Base-by-base conservation (phyloP, 1,140 invertebrate genomes). In the Popillia japonica region DNA sequence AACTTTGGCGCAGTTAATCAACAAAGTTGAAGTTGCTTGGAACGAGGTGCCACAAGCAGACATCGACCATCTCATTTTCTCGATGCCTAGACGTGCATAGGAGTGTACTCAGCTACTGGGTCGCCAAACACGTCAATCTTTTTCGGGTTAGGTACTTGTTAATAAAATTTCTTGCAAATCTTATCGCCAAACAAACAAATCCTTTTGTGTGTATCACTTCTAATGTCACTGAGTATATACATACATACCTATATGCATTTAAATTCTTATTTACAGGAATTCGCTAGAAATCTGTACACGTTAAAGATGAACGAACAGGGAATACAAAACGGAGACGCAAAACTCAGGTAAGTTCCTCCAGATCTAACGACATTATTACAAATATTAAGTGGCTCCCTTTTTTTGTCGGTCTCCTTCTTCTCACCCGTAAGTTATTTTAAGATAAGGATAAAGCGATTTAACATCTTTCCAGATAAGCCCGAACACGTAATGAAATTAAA, bases 281-380 rank as follows among this genome's bases (percentile, higher is more conserved):
- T 96, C 84, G 94, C 94, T 0, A 92, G 94, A 86, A 94, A 92
- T 85, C 87, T 96, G 11, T 94, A 94, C 82, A 90, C 93, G 3
- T 90, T 96, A 88, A 93, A 93, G 84, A 91, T 95, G 86, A 93
- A 92, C 76, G 92, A 94, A 81, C 89, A 88, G 77, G 86, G 85
- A 20, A 87, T 85, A 22, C 88, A 90, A 76, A 88, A 87, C 78
- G 90, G 90, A 68, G 88, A 88, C 79, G 87, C 87, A 79, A 90
- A 90, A 83, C 87, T 91, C 78, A 91, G 89, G 91, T 92, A 86
- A 87, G 82, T 17, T 55, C 48, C 10, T 55, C 14, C 48, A 55
- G 14, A 17, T 55, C 17, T n/a, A 55, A 14, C 48, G 6, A 55
- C 48, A 55, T 55, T 55, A 55, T 55, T 84, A 22, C 22, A 41